A percentile compares a stretch with the other conserved stretches of the same genome.
Conservation (phyloP, 1,140 invertebrate genomes). For the Zaprionus gabonicus region DNA sequence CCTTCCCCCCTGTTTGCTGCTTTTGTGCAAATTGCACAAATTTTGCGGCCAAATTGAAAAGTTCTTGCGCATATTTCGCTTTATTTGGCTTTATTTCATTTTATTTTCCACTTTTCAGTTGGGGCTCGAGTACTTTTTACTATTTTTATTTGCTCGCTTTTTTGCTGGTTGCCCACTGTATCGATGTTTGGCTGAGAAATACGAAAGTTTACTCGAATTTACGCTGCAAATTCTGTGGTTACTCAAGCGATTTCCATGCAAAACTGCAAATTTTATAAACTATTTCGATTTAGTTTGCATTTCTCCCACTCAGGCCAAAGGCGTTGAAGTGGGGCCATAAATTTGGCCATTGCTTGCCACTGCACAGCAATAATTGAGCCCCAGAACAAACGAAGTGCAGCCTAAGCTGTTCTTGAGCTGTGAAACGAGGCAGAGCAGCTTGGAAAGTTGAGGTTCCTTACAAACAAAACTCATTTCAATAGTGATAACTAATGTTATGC, state of each 20-base stretch:
- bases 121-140: slow-evolving; percentile 16
- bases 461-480: not conserved
- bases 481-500: not conserved
- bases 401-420: not conserved
- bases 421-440: too few relatives aligned
- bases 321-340: not conserved
- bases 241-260: slow-evolving; percentile 51
- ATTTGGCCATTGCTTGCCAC: not conserved
- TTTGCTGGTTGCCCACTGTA: slow-evolving; percentile 57
- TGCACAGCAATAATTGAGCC: not conserved
- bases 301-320: slow-evolving; percentile 28
- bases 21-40: slow-evolving; percentile 65
- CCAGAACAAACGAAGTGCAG: not conserved
- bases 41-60: slow-evolving; percentile 75
- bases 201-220: slow-evolving; percentile 62
- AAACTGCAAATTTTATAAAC: slow-evolving; percentile 43
- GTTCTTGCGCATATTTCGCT: slow-evolving; percentile 53
- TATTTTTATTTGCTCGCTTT: slow-evolving; percentile 41
- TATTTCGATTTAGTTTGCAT: slow-evolving; percentile 44
- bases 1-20: slow-evolving; percentile 5
- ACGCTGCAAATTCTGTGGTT: slow-evolving; percentile 38
- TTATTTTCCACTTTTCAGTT: slow-evolving; percentile 29
- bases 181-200: slow-evolving; percentile 64
- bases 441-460: too few relatives aligned
- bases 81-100: slow-evolving; percentile 44